Percentiles rank a stretch among this genome's conserved stretches.
These are phyloP conservation scores for Onychostoma macrolepis DNA, from an alignment of 2,113 vertebrate species.

Conservation along the genomic window DNA sequence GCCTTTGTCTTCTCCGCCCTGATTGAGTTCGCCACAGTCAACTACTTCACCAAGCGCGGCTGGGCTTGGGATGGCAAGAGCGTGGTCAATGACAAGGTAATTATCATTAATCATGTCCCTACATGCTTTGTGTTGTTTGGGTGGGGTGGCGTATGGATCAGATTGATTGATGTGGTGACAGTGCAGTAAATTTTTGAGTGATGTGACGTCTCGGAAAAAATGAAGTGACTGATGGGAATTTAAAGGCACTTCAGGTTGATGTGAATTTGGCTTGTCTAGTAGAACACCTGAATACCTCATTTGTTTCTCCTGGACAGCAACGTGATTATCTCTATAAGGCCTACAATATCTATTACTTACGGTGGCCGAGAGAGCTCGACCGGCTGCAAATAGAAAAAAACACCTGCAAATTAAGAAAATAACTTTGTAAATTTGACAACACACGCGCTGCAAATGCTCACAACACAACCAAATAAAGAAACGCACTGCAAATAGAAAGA, in stretches of 20 bases:
- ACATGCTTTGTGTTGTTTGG: constrained; percentile 41
- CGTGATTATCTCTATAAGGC: background rate
- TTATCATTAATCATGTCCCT: constrained; percentile 61
- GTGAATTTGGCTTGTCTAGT: background rate
- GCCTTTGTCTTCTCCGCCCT: constrained; percentile 98
- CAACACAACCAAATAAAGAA: too few relatives aligned
- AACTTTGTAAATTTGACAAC: too few relatives aligned
- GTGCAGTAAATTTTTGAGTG: background rate
- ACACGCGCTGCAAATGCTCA: too few relatives aligned
- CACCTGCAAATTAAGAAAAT: too few relatives aligned
- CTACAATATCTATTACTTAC: background rate
- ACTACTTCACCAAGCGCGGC: constrained; percentile 99
- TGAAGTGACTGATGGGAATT: background rate
- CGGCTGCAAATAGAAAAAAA: too few relatives aligned
- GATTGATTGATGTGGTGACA: constrained; percentile 7
- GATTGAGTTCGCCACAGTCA: constrained; percentile 98
- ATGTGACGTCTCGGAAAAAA: background rate
- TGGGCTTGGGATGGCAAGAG: constrained; percentile 99
- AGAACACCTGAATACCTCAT: too few relatives aligned
- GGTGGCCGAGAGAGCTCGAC: too few relatives aligned
- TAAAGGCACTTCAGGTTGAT: background rate
- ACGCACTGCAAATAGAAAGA: too few relatives aligned
- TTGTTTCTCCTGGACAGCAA: background rate
- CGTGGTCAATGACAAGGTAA: constrained; percentile 96
- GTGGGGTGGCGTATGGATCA: constrained; percentile 37